Evolutionary conservation across 2,888 invertebrate genomes (phyloP).

Genomic region (Parnassius apollo): DNA sequence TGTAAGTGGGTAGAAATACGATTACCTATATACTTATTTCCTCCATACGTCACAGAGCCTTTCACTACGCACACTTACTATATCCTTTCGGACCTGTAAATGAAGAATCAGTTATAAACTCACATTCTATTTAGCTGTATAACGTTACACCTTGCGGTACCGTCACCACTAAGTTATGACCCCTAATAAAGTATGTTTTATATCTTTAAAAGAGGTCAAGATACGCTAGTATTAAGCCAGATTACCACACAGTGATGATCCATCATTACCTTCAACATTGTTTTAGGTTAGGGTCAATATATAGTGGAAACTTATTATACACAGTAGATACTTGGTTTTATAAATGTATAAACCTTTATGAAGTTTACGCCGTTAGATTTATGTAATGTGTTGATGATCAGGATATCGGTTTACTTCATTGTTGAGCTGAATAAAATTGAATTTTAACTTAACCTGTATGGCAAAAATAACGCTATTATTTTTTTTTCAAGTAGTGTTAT

Average conservation of each 20-base stretch:
- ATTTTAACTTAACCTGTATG: not conserved
- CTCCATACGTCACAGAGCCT: constrained; percentile 6
- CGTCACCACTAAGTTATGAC: constrained; percentile 44
- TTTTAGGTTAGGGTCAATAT: constrained; percentile 44
- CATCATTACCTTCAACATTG: constrained; percentile 41
- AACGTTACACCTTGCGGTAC: constrained; percentile 63
- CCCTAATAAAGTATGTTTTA: constrained; percentile 38
- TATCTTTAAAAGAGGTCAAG: constrained; percentile 38
- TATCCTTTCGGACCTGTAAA: constrained; percentile 45
- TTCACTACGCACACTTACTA: constrained; percentile 34
- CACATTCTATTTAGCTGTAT: constrained; percentile 58
- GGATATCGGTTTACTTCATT: constrained; percentile 26
- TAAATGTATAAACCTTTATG: constrained; percentile 42
- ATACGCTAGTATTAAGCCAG: constrained; percentile 44
- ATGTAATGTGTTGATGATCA: constrained; percentile 46
- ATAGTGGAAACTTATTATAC: constrained; percentile 4
- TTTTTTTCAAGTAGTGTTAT: no score
- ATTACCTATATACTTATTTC: constrained; percentile 1
- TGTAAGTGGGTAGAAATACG: no score
- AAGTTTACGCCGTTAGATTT: constrained; percentile 53
- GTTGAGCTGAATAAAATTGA: not conserved
- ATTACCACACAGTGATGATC: constrained; percentile 52
- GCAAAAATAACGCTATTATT: not conserved
- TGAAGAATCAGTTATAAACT: constrained; percentile 64
- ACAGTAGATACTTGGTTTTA: constrained; percentile 11